Evolutionary conservation across 2,797 vertebrate genomes (phyloP).

Genomic region (Vespertilio murinus): DNA sequence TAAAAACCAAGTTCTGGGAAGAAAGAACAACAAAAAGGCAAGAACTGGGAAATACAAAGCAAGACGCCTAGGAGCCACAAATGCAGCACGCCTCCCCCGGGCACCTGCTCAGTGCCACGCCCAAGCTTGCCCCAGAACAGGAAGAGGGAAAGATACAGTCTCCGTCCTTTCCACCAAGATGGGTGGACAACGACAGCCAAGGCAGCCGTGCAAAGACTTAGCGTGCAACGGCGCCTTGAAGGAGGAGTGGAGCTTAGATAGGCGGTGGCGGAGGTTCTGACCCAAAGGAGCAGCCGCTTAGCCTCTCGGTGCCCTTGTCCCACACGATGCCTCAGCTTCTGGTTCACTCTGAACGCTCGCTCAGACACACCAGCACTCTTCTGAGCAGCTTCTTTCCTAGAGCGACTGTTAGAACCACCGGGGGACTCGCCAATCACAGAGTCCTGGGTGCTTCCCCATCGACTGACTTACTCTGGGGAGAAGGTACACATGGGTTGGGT

Average conservation of each 20-base stretch:
- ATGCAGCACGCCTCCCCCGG: neutral
- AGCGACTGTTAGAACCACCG: neutral
- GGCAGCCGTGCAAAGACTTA: neutral
- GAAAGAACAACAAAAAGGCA: neutral
- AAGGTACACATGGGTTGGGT: neutral
- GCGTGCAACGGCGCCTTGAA: rapidly evolving
- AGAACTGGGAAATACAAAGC: neutral
- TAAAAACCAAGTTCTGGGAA: neutral
- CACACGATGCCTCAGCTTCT: neutral
- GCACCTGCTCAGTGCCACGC: neutral
- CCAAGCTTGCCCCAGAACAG: neutral
- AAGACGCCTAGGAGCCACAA: neutral
- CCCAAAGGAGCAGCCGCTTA: neutral
- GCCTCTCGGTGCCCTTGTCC: neutral
- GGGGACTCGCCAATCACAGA: neutral
- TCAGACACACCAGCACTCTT: neutral
- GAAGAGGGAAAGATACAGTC: neutral
- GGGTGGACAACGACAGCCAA: neutral
- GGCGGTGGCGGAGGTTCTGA: neutral
- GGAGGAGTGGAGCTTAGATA: neutral
- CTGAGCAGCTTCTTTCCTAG: neutral
- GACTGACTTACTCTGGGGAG: neutral
- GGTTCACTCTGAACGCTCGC: neutral
- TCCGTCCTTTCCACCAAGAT: neutral
- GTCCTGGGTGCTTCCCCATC: neutral